Evolutionary conservation across 2,888 invertebrate species (phyloP), one percentile per base, ranked within the genome.

Genomic region (Tubulanus polymorphus): DNA sequence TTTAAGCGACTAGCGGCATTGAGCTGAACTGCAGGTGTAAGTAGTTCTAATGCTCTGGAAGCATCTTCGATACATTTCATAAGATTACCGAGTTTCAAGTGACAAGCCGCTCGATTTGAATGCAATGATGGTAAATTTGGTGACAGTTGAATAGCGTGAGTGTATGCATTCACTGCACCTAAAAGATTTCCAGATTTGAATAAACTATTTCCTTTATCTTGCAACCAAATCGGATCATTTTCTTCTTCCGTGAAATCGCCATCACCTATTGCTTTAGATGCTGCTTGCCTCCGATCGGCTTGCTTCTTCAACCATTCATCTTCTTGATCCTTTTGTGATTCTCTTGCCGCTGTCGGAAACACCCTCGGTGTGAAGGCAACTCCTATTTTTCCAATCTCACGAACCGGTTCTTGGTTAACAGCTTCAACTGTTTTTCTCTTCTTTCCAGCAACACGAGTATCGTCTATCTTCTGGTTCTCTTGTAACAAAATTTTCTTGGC

Each of bases 81-180:
- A 67, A 86, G 87, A 80, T 91, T 91, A 46, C 86, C 87, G 60
- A 87, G 71, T 20, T 86, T 85, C 56, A 90, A 85, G 73, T 92
- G 91, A n/a, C 89, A 88, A 30, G 87, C 87, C 0, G 90, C 87
- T 73, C 92, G 82, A 64, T 88, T 89, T 0, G 88, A 84, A 74
- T 85, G 91, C 48, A 91, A 81, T 69, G 86, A 86, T 0, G 87
- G 85, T 76, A 88, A 82, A 67, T 87, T 86, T 51, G 86, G 84
- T 35, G 87, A 87, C 23, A 91, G 76, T 62, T 86, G 84, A 54
- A 91, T 86, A 1, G 89, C 91, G 72, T 89, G 88, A 29, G 85
- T 84, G 71, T 89, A 91, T 8, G 90, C 91, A 71, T 89, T 91
- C 50, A 91, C 82, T 0, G 91, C 91, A 1, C 88, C 90, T 55